Conservation (phyloP, 2,113 vertebrate genomes). For the Carettochelys insculpta region DNA sequence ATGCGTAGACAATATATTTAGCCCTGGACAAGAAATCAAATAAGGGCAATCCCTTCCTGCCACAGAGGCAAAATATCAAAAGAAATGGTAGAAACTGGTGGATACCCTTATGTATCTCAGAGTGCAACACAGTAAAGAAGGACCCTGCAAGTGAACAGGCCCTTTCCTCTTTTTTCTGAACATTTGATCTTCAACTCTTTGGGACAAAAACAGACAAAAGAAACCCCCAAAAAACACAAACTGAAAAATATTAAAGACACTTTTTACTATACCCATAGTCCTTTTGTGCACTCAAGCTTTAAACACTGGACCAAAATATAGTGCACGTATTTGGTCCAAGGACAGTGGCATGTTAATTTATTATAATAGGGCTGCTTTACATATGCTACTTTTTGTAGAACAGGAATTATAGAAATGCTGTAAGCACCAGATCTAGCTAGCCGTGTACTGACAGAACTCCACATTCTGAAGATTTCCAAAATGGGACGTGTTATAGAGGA, state of each 20-base stretch:
- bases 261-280: background rate
- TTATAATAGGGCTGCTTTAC: background rate
- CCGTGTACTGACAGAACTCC: background rate
- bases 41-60: background rate
- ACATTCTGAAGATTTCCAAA: background rate
- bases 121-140: background rate
- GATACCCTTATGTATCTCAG: background rate
- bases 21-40: background rate
- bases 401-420: background rate
- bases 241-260: background rate
- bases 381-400: background rate
- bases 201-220: background rate
- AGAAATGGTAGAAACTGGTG: background rate
- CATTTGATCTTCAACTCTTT: background rate
- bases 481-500: background rate
- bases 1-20: background rate
- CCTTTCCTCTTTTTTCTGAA: background rate
- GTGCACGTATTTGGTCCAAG: background rate
- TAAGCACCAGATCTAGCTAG: background rate
- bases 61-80: background rate
- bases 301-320: background rate
- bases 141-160: background rate
- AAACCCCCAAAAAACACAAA: background rate
- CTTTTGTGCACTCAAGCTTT: background rate
- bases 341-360: background rate